Percentiles rank a stretch among this genome's conserved stretches.
Conservation (phyloP, 2,888 invertebrate species). For the Caradrina kadenii region DNA sequence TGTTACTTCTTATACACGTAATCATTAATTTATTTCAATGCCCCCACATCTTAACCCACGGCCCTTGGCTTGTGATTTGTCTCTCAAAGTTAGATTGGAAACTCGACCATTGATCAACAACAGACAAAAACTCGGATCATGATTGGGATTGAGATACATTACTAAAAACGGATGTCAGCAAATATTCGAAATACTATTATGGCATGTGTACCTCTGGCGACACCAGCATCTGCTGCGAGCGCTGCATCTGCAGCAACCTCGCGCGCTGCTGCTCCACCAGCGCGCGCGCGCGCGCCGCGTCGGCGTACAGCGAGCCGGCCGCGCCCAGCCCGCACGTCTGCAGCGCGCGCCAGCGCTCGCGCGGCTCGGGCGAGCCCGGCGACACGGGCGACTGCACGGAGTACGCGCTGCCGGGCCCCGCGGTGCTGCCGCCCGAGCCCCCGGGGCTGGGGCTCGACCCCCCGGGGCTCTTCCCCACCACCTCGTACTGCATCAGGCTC, state of each 20-base stretch:
- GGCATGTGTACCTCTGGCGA: constrained; percentile 82
- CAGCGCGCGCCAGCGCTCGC: constrained; percentile 63
- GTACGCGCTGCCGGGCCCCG: constrained; percentile 82
- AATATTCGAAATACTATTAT: no score
- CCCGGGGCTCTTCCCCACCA: constrained; percentile 91
- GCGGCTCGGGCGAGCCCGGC: constrained; percentile 68
- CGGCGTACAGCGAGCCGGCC: constrained; percentile 73
- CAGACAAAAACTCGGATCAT: no score
- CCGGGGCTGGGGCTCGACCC: constrained; percentile 85
- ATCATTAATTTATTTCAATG: no score
- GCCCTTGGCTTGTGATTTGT: no score
- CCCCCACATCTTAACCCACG: no score
- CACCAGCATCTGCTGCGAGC: constrained; percentile 95
- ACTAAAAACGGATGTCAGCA: no score
- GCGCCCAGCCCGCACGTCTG: constrained; percentile 57
- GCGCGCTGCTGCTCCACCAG: constrained; percentile 91
- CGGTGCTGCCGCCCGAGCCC: constrained; percentile 89
- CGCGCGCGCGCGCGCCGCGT: constrained; percentile 83
- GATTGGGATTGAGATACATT: no score
- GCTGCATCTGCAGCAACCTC: constrained; percentile 94
- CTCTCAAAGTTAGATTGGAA: no score
- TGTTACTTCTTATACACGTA: no score
- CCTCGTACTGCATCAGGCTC: constrained; percentile 96
- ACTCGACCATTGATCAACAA: no score
- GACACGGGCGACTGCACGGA: constrained; percentile 89